Conservation (phyloP, 2,888 invertebrate genomes). For the Trachelus tabidus region DNA sequence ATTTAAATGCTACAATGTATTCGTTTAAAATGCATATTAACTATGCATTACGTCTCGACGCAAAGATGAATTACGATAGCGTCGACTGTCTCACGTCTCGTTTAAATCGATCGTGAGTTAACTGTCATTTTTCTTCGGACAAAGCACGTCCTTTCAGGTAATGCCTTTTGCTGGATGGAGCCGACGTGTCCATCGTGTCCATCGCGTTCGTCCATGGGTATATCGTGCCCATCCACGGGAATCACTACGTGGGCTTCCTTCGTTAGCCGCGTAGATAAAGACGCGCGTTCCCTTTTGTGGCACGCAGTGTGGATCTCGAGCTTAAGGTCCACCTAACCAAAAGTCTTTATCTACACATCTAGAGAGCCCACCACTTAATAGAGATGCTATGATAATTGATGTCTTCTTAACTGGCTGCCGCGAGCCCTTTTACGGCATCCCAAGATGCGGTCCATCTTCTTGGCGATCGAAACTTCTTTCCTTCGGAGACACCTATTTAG, state of each 20-base stretch:
- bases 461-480: conserved; percentile 11
- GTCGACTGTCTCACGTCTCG: background rate
- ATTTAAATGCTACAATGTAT: background rate
- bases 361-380: conserved; percentile 36
- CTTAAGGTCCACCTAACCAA: conserved; percentile 5
- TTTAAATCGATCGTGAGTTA: background rate
- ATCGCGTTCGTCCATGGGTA: too few species aligned
- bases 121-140: background rate
- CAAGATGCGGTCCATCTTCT: background rate
- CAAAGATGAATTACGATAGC: background rate
- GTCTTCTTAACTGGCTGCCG: conserved; percentile 20
- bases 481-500: conserved; percentile 12
- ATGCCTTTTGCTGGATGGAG: background rate
- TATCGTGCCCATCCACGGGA: background rate
- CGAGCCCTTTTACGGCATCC: background rate
- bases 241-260: background rate
- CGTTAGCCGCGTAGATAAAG: conserved; percentile 4
- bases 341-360: conserved; percentile 40
- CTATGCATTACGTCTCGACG: background rate
- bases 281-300: background rate
- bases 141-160: background rate
- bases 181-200: background rate
- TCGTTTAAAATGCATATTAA: background rate
- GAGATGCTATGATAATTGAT: conserved; percentile 45
- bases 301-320: background rate